Conservation (phyloP, 1,140 invertebrate species). For the Drosophila prosaltans region DNA sequence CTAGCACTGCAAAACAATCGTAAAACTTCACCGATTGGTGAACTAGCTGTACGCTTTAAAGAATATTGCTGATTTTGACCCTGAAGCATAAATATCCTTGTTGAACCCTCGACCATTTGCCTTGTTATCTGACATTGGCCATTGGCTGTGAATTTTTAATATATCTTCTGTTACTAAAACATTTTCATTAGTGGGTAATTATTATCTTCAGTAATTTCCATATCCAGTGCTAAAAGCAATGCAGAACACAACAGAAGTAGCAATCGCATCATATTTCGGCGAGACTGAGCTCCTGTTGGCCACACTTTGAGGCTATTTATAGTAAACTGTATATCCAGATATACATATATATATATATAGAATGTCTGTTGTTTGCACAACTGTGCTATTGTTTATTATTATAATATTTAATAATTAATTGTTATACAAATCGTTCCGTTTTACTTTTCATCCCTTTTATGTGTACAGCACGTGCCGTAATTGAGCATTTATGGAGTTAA, state of each 20-base stretch:
- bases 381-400: constrained; percentile 22
- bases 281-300: neutral
- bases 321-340: neutral
- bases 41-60: constrained; percentile 23
- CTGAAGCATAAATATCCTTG: constrained; percentile 31
- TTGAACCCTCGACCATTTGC: constrained; percentile 29
- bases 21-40: constrained; percentile 18
- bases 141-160: constrained; percentile 3
- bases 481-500: too few relatives aligned
- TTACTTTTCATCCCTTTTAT: too few relatives aligned
- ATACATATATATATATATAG: neutral
- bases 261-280: constrained; percentile 18
- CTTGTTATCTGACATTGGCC: constrained; percentile 36
- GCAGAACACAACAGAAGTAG: constrained; percentile 6
- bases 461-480: too few relatives aligned
- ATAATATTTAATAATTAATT: too few relatives aligned
- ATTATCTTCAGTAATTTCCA: constrained; percentile 10
- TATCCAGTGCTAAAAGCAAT: constrained; percentile 24
- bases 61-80: constrained; percentile 3
- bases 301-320: constrained; percentile 32
- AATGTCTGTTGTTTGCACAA: constrained; percentile 28
- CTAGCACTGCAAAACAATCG: constrained; percentile 36
- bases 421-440: too few relatives aligned
- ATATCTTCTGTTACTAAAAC: too few relatives aligned
- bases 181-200: too few relatives aligned